phyloP scores from a whole-genome alignment of 2,113 vertebrate species.

The Heterotilapia buettikoferi region DNA sequence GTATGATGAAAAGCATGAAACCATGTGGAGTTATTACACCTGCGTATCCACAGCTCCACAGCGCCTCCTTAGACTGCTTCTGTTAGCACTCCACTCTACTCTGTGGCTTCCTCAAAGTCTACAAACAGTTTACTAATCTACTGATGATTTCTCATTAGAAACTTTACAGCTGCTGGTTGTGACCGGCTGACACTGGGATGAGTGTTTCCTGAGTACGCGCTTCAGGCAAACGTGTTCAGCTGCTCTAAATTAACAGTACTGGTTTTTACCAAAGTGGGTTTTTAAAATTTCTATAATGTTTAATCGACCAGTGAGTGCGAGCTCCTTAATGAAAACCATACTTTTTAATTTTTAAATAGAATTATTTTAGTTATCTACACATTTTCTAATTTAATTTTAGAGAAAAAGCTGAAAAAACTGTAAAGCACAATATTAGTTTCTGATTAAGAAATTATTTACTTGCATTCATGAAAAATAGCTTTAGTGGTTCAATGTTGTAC shows the following conservation, averaged over 20 bases:
- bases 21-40: neutral
- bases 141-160: neutral
- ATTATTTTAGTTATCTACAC: neutral
- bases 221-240: neutral
- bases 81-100: neutral
- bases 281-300: neutral
- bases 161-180: neutral
- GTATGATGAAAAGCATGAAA: neutral
- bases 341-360: neutral
- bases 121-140: neutral
- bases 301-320: neutral
- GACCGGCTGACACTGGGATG: neutral
- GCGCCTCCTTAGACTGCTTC: neutral
- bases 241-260: neutral
- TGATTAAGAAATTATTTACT: neutral
- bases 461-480: fast-evolving
- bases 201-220: neutral
- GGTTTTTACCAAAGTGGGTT: neutral
- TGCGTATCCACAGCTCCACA: fast-evolving
- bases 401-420: neutral
- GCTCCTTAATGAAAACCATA: fast-evolving
- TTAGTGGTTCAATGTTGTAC: neutral
- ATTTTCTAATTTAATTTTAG: neutral
- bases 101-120: neutral
- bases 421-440: neutral